Percentiles rank a stretch among this genome's conserved stretches.
Evolutionary conservation across 2,888 invertebrate species (phyloP).

Genomic region (Labia minor): DNA sequence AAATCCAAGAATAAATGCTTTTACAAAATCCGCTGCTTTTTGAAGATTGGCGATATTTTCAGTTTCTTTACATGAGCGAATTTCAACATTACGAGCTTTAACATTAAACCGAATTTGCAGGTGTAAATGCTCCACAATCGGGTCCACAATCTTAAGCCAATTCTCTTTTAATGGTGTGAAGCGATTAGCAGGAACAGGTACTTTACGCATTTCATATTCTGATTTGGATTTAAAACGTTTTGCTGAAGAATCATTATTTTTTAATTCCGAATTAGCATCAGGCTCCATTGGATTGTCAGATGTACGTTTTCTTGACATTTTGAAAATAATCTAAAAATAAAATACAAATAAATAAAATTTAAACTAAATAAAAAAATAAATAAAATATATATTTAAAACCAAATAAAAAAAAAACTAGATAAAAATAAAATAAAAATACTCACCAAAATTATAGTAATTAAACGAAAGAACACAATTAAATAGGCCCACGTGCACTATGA

Average conservation of each 20-base stretch:
- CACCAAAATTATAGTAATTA: too few relatives aligned
- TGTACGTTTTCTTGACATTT: slow-evolving; percentile 41
- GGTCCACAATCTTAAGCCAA: slow-evolving; percentile 95
- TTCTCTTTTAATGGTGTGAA: slow-evolving; percentile 89
- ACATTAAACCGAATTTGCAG: slow-evolving; percentile 91
- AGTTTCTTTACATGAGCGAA: slow-evolving; percentile 57
- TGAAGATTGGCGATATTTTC: slow-evolving; percentile 83
- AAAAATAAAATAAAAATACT: too few relatives aligned
- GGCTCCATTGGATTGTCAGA: slow-evolving; percentile 53
- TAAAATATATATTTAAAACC: too few relatives aligned
- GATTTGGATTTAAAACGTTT: slow-evolving; percentile 34
- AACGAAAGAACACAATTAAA: too few relatives aligned
- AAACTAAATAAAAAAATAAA: too few relatives aligned
- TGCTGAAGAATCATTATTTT: slow-evolving; percentile 37
- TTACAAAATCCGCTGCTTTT: slow-evolving; percentile 96
- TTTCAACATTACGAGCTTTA: slow-evolving; percentile 80
- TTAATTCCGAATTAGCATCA: slow-evolving; percentile 51
- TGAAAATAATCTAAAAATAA: background rate
- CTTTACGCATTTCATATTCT: slow-evolving; percentile 53
- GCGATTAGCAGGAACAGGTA: slow-evolving; percentile 88
- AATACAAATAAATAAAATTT: background rate
- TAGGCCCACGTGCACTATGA: too few relatives aligned
- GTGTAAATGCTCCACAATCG: slow-evolving; percentile 88
- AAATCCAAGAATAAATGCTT: slow-evolving; percentile 91
- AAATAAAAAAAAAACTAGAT: too few relatives aligned